A percentile compares a stretch with the other conserved stretches of the same genome.
Evolutionary conservation across 2,797 vertebrate species (phyloP).

Genomic region (Cirrhinus molitorella): DNA sequence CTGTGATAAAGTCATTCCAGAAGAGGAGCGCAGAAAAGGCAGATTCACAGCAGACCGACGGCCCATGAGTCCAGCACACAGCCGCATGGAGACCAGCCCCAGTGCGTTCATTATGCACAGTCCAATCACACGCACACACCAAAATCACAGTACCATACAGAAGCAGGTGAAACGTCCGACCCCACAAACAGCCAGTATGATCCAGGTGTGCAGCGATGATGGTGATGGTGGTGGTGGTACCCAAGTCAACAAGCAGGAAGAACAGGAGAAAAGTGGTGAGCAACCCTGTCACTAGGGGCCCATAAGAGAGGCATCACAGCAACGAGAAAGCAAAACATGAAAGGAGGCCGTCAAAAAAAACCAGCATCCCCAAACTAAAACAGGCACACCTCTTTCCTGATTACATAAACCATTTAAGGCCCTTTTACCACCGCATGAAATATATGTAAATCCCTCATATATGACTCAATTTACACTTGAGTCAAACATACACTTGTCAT

Average conservation of each 20-base stretch:
- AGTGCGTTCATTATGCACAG: conserved; percentile 65
- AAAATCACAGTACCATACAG: conserved; percentile 15
- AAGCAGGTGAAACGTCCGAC: neutral
- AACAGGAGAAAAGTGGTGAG: conserved; percentile 88
- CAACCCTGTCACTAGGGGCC: conserved; percentile 81
- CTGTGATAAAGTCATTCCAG: conserved; percentile 77
- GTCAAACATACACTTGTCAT: neutral
- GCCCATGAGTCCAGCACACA: conserved; percentile 65
- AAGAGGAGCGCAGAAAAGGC: conserved; percentile 57
- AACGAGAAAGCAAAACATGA: conserved; percentile 81
- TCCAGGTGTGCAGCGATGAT: conserved; percentile 36
- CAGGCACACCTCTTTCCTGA: conserved; percentile 8
- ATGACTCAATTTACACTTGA: neutral
- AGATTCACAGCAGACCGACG: conserved; percentile 55
- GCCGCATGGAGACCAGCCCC: conserved; percentile 66
- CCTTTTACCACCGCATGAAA: neutral
- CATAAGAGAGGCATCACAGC: conserved; percentile 72
- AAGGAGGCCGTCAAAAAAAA: conserved; percentile 66
- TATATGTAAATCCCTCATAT: neutral
- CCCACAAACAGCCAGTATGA: neutral
- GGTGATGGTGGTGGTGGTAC: conserved; percentile 51
- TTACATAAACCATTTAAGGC: neutral
- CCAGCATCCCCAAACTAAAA: conserved; percentile 10
- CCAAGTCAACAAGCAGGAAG: conserved; percentile 73
- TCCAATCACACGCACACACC: conserved; percentile 20